Conservation (phyloP, 1,140 invertebrate genomes). For the Choristoneura fumiferana region DNA sequence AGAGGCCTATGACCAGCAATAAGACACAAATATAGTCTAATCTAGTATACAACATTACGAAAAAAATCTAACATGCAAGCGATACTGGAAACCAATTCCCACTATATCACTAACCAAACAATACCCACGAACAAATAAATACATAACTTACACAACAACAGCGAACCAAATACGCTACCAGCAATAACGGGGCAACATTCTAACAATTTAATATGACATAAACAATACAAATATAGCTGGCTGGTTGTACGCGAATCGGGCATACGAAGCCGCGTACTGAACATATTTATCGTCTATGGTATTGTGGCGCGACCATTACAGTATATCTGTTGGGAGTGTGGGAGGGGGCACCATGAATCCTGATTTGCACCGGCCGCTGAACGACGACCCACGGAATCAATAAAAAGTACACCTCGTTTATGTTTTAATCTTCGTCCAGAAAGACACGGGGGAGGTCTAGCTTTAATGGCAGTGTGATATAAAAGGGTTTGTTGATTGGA, state of each 20-base stretch:
- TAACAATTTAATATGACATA: conserved; percentile 75
- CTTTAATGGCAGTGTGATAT: conserved; percentile 9
- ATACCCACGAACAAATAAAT: conserved; percentile 64
- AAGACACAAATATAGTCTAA: too few relatives aligned
- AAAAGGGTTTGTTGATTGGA: conserved; percentile 71
- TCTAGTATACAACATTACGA: too few relatives aligned
- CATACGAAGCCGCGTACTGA: conserved; percentile 41
- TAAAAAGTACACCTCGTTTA: conserved; percentile 4
- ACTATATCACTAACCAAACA: conserved; percentile 33
- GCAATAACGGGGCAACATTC: conserved; percentile 74
- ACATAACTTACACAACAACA: conserved; percentile 59
- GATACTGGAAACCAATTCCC: too few relatives aligned
- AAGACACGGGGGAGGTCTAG: too few relatives aligned
- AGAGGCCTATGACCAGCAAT: too few relatives aligned
- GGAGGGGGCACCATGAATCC: conserved; percentile 67
- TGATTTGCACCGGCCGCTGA: conserved; percentile 60
- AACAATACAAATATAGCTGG: conserved; percentile 69
- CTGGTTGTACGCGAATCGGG: conserved; percentile 56
- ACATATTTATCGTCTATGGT: conserved; percentile 74
- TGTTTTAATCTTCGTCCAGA: too few relatives aligned
- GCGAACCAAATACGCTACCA: conserved; percentile 69
- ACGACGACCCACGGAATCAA: conserved; percentile 43
- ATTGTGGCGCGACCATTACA: conserved; percentile 73
- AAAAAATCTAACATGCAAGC: too few relatives aligned
- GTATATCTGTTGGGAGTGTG: conserved; percentile 69